These are phyloP conservation scores for Esperia sulphurella DNA, from an alignment of 2,888 invertebrate genomes.

Conservation along the genomic window DNA sequence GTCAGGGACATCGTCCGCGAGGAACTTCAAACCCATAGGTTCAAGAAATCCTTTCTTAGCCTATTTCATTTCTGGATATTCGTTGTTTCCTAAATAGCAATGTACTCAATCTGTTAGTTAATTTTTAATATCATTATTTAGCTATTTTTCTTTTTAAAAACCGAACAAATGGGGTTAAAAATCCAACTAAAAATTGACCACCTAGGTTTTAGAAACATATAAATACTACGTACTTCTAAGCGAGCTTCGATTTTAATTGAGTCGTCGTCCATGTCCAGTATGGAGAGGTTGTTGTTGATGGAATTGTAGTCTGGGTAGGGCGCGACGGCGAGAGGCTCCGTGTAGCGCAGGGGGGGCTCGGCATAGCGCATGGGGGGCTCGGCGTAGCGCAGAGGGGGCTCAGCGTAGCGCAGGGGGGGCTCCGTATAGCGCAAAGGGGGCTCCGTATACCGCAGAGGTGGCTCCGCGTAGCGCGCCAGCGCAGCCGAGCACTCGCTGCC, in stretches of 20 bases:
- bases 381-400: neutral
- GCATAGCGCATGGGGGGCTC: neutral
- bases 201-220: neutral
- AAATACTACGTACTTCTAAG: conserved; percentile 39
- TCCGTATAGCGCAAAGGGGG: conserved; percentile 6
- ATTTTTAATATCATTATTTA: too few species aligned
- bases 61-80: too few species aligned
- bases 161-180: too few species aligned
- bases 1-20: too few species aligned
- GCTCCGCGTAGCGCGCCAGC: conserved; percentile 6
- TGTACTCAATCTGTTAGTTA: too few species aligned
- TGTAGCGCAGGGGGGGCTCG: neutral
- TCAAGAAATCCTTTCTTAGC: too few species aligned
- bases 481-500: conserved; percentile 21
- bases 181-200: too few species aligned
- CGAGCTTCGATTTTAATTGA: conserved; percentile 65
- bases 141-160: too few species aligned
- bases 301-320: conserved; percentile 52
- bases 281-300: conserved; percentile 66
- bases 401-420: too few species aligned
- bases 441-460: too few species aligned
- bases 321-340: conserved; percentile 12
- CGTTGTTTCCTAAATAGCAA: too few species aligned
- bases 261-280: conserved; percentile 73
- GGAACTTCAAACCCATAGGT: too few species aligned